Percentiles rank a stretch among this genome's conserved stretches.
Evolutionary conservation across 2,797 vertebrate genomes (phyloP).

Genomic region (Aphelocoma californica): DNA sequence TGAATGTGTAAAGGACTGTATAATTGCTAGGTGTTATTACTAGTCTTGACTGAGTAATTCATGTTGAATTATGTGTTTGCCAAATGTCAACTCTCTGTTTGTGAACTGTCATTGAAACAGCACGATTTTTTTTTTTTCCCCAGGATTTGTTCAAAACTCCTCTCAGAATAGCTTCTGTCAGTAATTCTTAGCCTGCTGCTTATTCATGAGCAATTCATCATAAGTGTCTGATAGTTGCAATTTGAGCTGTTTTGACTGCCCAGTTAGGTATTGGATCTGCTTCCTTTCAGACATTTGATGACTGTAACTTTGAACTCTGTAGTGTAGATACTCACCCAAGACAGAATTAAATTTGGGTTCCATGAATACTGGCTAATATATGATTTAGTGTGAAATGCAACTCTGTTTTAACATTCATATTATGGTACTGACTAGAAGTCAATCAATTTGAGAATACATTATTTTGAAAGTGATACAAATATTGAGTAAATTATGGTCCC

Average conservation of each 20-base stretch:
- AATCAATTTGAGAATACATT: background rate
- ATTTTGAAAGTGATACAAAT: background rate
- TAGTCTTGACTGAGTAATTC: conserved; percentile 41
- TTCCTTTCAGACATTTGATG: conserved; percentile 17
- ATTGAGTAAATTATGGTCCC: background rate
- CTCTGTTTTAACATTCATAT: background rate
- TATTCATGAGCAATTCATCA: conserved; percentile 30
- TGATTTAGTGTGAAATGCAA: background rate
- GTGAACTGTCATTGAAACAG: conserved; percentile 45
- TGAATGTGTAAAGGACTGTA: background rate
- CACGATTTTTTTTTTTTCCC: background rate
- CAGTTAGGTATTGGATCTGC: background rate
- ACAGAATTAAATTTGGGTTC: background rate
- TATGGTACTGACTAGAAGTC: background rate
- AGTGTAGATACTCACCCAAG: background rate
- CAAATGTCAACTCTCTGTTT: conserved; percentile 47
- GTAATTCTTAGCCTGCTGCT: conserved; percentile 32
- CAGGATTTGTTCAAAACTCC: background rate
- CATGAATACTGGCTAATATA: background rate
- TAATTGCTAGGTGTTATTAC: conserved; percentile 51
- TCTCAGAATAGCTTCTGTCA: conserved; percentile 29
- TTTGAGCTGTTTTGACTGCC: conserved; percentile 28
- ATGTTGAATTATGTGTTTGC: conserved; percentile 60
- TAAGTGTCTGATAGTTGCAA: conserved; percentile 27
- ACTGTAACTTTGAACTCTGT: conserved; percentile 5